Evolutionary conservation across 2,113 vertebrate genomes (phyloP).

Genomic region (Hippocampus abdominalis): DNA sequence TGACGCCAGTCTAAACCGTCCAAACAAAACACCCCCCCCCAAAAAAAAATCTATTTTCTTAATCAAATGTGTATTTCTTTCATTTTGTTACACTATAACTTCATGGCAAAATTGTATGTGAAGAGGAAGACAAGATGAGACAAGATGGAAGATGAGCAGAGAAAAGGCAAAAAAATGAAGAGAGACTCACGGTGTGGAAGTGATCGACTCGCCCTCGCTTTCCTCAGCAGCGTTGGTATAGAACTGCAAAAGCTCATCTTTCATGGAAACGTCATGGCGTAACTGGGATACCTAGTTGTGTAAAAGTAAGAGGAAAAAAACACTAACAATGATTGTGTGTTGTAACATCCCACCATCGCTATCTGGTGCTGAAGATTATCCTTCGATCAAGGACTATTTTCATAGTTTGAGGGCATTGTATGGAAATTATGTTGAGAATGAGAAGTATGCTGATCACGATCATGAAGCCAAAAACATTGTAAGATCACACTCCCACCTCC

Average conservation of each 20-base stretch:
- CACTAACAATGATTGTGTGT: background rate
- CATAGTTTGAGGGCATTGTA: background rate
- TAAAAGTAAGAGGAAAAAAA: background rate
- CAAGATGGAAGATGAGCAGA: background rate
- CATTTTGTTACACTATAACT: background rate
- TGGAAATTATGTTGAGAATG: background rate
- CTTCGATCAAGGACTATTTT: background rate
- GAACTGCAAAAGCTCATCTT: constrained; percentile 96
- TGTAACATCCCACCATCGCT: background rate
- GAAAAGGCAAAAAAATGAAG: background rate
- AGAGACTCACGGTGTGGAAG: constrained; percentile 85
- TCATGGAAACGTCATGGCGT: constrained; percentile 95
- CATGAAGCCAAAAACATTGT: background rate
- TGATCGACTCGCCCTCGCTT: constrained; percentile 86
- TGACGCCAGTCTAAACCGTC: background rate
- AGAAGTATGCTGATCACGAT: background rate
- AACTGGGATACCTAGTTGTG: constrained; percentile 86
- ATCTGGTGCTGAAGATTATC: background rate
- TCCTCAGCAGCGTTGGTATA: constrained; percentile 92
- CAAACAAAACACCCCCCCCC: background rate
- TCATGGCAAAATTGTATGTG: background rate
- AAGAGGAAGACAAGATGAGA: background rate
- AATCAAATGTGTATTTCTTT: background rate
- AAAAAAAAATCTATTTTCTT: background rate
- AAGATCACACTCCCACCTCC: constrained; percentile 61